Conservation (phyloP, 2,888 invertebrate genomes). For the Drosophila multiciliata region DNA sequence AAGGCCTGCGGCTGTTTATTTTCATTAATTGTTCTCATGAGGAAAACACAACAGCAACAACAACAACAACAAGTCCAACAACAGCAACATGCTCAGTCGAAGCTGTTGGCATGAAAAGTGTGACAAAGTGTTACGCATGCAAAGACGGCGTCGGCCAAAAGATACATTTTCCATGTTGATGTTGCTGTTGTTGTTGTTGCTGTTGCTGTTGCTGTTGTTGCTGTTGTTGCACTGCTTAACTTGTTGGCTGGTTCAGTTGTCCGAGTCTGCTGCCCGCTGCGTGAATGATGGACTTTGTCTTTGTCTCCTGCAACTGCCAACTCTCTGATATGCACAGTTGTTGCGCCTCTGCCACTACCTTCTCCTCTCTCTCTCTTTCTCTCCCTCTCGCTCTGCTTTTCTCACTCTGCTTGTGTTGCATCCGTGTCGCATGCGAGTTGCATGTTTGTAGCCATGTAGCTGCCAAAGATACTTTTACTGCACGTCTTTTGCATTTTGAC, state of each 20-base stretch:
- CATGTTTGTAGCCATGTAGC: constrained; percentile 77
- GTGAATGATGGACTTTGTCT: constrained; percentile 82
- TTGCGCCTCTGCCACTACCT: constrained; percentile 15
- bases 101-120: constrained; percentile 80
- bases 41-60: constrained; percentile 59
- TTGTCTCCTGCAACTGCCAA: constrained; percentile 69
- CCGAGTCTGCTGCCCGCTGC: constrained; percentile 77
- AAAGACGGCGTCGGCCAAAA: constrained; percentile 74
- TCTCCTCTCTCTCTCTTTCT: neutral
- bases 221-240: constrained; percentile 60
- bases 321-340: constrained; percentile 44
- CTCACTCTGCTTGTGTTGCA: constrained; percentile 20
- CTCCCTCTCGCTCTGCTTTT: neutral
- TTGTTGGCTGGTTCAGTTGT: constrained; percentile 65
- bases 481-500: constrained; percentile 73
- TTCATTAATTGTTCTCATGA: constrained; percentile 82
- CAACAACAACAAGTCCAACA: constrained; percentile 34
- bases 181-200: constrained; percentile 19
- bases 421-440: constrained; percentile 64
- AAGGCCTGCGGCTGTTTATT: constrained; percentile 79
- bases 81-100: constrained; percentile 47
- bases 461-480: constrained; percentile 79
- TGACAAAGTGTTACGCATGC: constrained; percentile 82
- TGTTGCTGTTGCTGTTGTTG: constrained; percentile 31
- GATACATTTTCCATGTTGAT: constrained; percentile 74